Percentiles rank a stretch among this genome's conserved stretches.
phyloP scores from a whole-genome alignment of 1,140 invertebrate species.

The Drosophila pruinosa region DNA sequence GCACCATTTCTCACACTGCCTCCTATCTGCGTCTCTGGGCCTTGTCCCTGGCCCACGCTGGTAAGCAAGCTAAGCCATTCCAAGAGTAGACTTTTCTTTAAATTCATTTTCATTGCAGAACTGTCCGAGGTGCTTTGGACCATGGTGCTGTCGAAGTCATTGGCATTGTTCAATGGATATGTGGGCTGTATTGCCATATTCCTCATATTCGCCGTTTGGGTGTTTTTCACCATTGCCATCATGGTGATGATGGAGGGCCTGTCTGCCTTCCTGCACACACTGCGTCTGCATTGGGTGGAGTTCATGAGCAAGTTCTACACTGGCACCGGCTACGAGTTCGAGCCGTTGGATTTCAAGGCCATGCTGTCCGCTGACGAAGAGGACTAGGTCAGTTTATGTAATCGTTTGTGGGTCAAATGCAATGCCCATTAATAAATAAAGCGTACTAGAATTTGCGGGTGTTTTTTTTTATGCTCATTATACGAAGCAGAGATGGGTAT shows the following conservation, averaged over 20 bases:
- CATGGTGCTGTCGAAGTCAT: constrained; percentile 87
- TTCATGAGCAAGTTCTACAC: constrained; percentile 99
- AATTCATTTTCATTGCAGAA: constrained; percentile 84
- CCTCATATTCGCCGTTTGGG: constrained; percentile 92
- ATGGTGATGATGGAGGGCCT: constrained; percentile 99
- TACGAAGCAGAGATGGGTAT: too few relatives aligned
- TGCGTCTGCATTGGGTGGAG: constrained; percentile 99
- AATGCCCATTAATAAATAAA: constrained; percentile 64
- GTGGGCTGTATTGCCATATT: constrained; percentile 85
- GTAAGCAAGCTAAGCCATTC: constrained; percentile 84
- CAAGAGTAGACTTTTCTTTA: not conserved
- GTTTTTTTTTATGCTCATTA: too few relatives aligned
- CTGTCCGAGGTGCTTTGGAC: constrained; percentile 94
- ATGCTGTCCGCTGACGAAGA: constrained; percentile 87
- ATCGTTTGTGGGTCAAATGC: constrained; percentile 55
- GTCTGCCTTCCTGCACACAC: constrained; percentile 98
- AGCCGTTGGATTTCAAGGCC: constrained; percentile 96
- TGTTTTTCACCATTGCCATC: constrained; percentile 94
- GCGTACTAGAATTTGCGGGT: constrained; percentile 49
- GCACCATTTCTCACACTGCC: constrained; percentile 96
- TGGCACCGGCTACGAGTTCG: constrained; percentile 94
- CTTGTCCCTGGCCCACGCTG: constrained; percentile 94
- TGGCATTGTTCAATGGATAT: constrained; percentile 58
- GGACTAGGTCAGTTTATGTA: constrained; percentile 31
- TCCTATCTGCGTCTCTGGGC: constrained; percentile 98